Evolutionary conservation across 2,797 vertebrate species (phyloP), one percentile per base, ranked within the genome.

Genomic region (Fringilla coelebs): DNA sequence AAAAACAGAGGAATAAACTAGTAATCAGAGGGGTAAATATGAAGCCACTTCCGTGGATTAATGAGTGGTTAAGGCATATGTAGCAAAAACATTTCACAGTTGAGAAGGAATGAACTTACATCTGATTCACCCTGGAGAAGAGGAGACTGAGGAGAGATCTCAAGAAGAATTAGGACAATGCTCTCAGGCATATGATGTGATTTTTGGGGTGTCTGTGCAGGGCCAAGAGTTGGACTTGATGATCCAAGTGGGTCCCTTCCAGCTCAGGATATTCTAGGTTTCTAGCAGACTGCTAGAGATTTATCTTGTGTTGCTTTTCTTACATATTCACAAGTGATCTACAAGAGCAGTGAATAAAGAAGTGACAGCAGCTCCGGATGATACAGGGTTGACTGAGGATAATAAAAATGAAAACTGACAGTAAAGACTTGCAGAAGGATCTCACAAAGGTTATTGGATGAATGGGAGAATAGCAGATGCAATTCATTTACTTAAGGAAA

Each of bases 361-460:
- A 88, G 28, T 70, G 70, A 70, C 73, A 75, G 54, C 72, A 81
- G 29, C 72, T 94, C 58, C 4, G 20, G 49, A 86, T 89, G 72
- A 81, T 75, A 17, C n/a, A 75, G 71, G 41, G 11, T 48, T 94
- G 81, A 81, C 54, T 72, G 62, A 81, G 73, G 77, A 86, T 62
- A 94, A 72, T 77, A 72, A 72, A 91, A 93, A 83, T 72, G 54
- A 84, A 94, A 94, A 48, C 73, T 96, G 83, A 55, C 62, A 52
- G 40, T 72, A 41, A 80, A 93, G 52, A 88, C 88, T 84, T 91
- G 76, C 62, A 76, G 62, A 79, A 75, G 26, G 73, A 49, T 84
- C 58, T 94, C 51, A 62, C 38, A 66, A 62, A 51, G 17, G 17
- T 72, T 86, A 48, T 75, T 78, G 51, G 31, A 43, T 90, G 76